A percentile compares a stretch with the other conserved stretches of the same genome.
These are phyloP conservation scores for Caenorhabditis becei DNA, from an alignment of 2,888 invertebrate genomes.

Conservation along the genomic window DNA sequence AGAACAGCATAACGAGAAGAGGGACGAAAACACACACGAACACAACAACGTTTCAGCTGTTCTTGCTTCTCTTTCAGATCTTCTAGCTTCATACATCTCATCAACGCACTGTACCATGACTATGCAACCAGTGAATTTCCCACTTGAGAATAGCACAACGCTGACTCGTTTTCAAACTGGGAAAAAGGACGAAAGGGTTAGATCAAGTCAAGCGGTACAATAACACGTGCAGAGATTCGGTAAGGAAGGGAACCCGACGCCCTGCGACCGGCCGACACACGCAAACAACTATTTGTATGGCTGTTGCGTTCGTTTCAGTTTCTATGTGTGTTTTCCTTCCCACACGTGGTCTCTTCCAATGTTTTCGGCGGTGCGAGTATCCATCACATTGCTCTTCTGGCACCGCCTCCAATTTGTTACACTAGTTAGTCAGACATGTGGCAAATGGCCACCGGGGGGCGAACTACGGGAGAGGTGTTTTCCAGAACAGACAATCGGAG, in stretches of 20 bases:
- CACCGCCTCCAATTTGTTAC: constrained; percentile 44
- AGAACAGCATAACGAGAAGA: constrained; percentile 18
- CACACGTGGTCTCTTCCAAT: constrained; percentile 45
- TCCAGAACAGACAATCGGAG: not conserved
- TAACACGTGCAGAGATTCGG: constrained; percentile 43
- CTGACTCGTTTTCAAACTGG: not conserved
- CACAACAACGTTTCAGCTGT: constrained; percentile 11
- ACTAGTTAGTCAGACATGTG: constrained; percentile 42
- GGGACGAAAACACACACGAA: not conserved
- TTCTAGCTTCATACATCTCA: not conserved
- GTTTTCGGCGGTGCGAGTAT: constrained; percentile 30
- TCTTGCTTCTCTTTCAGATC: not conserved
- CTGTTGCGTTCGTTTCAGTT: constrained; percentile 54
- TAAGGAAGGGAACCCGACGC: constrained; percentile 33
- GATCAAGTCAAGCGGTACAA: constrained; percentile 39
- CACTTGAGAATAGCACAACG: constrained; percentile 14
- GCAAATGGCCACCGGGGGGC: constrained; percentile 13
- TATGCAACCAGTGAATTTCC: no score
- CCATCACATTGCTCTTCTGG: constrained; percentile 49
- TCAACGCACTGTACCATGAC: no score
- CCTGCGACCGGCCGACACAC: constrained; percentile 36
- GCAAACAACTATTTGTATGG: constrained; percentile 57
- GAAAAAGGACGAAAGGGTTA: not conserved
- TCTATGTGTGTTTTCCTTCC: constrained; percentile 46
- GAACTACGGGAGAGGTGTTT: constrained; percentile 1